Evolutionary conservation across 2,113 vertebrate species (phyloP).

Genomic region (Gopherus flavomarginatus): DNA sequence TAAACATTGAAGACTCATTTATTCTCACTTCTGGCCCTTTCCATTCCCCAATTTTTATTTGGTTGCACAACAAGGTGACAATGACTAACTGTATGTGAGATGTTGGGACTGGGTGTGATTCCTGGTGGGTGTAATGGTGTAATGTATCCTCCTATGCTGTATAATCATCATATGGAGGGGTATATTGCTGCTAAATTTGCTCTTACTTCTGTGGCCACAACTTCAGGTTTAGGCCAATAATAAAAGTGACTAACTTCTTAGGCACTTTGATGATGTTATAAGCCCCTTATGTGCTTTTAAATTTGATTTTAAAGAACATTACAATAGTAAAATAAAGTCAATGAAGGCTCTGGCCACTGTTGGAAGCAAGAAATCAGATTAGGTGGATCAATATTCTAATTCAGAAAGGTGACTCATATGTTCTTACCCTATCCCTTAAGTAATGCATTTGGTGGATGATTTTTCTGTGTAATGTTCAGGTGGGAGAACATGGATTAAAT

Average conservation of each 20-base stretch:
- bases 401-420: neutral
- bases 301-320: neutral
- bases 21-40: neutral
- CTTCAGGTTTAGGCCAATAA: neutral
- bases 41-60: neutral
- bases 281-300: neutral
- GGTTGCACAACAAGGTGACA: neutral
- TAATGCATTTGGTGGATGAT: neutral
- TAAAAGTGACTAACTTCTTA: neutral
- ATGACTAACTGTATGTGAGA: neutral
- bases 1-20: neutral
- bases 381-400: neutral
- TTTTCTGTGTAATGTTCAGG: neutral
- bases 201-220: neutral
- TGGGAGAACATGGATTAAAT: neutral
- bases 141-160: neutral
- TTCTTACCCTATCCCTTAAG: fast-evolving
- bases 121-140: neutral
- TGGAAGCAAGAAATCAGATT: neutral
- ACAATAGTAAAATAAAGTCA: neutral
- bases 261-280: neutral
- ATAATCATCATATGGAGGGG: neutral
- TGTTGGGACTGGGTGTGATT: neutral
- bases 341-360: neutral
- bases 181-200: neutral